These are phyloP conservation scores for Cyclophora albipunctata DNA, from an alignment of 2,888 invertebrate genomes.

Conservation along the genomic window DNA sequence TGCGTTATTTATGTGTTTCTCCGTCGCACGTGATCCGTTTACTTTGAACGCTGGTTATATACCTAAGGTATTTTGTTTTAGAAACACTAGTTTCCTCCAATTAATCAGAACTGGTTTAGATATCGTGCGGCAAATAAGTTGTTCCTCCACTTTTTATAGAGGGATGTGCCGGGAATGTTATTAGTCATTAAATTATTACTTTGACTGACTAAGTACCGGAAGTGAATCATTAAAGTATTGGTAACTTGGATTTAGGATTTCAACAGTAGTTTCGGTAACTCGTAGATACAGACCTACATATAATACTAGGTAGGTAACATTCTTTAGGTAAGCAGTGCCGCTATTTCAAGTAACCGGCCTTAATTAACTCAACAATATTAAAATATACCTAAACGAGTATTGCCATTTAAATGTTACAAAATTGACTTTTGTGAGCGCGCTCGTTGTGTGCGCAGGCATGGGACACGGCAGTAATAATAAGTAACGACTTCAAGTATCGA, in stretches of 20 bases:
- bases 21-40: background rate
- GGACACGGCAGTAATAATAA: background rate
- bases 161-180: background rate
- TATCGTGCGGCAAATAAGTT: background rate
- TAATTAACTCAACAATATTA: slow-evolving; percentile 43
- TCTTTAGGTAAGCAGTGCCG: slow-evolving; percentile 42
- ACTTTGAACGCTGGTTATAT: background rate
- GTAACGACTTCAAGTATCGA: background rate
- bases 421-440: background rate
- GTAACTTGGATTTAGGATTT: slow-evolving; percentile 30
- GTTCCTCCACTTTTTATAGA: background rate
- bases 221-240: slow-evolving; percentile 19
- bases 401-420: background rate
- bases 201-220: slow-evolving; percentile 5
- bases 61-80: background rate
- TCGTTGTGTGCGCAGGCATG: background rate
- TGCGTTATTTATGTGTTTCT: too few species aligned
- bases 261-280: slow-evolving; percentile 33
- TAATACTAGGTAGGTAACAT: slow-evolving; percentile 18
- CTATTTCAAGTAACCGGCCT: slow-evolving; percentile 55
- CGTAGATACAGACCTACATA: slow-evolving; percentile 15
- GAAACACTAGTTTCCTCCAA: too few species aligned
- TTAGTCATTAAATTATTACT: background rate
- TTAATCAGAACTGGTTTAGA: too few species aligned
- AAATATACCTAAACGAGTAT: slow-evolving; percentile 24